Percentiles rank a stretch among this genome's conserved stretches.
Evolutionary conservation across 2,888 invertebrate genomes (phyloP).

Genomic region (Parnassius apollo): DNA sequence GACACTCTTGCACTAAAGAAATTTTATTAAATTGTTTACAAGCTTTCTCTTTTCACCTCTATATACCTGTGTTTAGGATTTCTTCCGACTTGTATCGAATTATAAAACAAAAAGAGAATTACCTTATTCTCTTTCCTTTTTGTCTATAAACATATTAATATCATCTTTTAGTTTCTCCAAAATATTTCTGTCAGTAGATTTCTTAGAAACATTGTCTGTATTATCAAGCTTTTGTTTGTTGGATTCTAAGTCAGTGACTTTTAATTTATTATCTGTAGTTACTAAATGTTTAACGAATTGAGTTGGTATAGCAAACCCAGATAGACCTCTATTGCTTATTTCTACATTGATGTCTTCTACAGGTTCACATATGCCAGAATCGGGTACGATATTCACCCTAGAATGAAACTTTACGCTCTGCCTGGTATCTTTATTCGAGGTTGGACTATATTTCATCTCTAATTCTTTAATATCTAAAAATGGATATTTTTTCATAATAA

Average conservation of each 20-base stretch:
- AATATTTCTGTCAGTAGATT: slow-evolving; percentile 30
- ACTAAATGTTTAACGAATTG: slow-evolving; percentile 41
- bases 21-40: no score
- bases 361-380: slow-evolving; percentile 52
- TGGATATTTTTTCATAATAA: slow-evolving; percentile 73
- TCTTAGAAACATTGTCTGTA: slow-evolving; percentile 26
- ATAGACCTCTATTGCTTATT: slow-evolving; percentile 64
- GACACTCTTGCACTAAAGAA: no score
- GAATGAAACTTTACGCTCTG: slow-evolving; percentile 48
- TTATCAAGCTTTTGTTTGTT: slow-evolving; percentile 25
- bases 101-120: no score
- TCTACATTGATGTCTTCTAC: slow-evolving; percentile 60
- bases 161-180: slow-evolving; percentile 42
- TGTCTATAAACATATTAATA: slow-evolving; percentile 40
- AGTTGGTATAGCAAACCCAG: slow-evolving; percentile 65
- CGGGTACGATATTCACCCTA: slow-evolving; percentile 42
- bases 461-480: slow-evolving; percentile 66
- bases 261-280: slow-evolving; percentile 35
- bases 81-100: no score
- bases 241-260: slow-evolving; percentile 29
- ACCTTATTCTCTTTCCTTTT: slow-evolving; percentile 16
- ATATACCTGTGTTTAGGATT: no score
- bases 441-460: slow-evolving; percentile 53
- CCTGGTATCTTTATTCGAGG: slow-evolving; percentile 46
- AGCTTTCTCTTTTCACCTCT: no score